Evolutionary conservation across 2,888 invertebrate genomes (phyloP).

Genomic region (Phaonia tiefii): DNA sequence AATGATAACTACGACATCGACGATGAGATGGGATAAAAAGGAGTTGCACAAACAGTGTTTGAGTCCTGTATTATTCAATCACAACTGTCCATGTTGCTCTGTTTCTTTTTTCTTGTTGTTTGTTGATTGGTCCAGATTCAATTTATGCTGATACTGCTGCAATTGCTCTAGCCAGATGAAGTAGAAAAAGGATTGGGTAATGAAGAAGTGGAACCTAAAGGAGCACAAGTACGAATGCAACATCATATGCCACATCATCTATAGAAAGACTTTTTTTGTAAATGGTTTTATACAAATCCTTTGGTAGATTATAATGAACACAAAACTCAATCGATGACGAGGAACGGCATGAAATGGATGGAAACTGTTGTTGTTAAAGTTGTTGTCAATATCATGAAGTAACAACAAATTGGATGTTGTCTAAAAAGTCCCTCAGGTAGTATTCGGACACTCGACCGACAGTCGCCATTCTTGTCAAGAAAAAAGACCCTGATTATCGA

Average conservation of each 20-base stretch:
- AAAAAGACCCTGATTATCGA: too few species aligned
- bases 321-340: neutral
- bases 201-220: slow-evolving; percentile 15
- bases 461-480: too few species aligned
- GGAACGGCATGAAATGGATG: too few species aligned
- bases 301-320: neutral
- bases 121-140: slow-evolving; percentile 41
- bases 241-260: too few species aligned
- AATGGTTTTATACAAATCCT: slow-evolving; percentile 41
- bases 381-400: too few species aligned
- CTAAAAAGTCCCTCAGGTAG: too few species aligned
- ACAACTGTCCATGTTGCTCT: neutral
- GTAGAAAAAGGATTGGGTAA: slow-evolving; percentile 15
- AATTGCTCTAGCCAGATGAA: slow-evolving; percentile 32
- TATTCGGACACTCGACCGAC: too few species aligned
- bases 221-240: too few species aligned
- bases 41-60: slow-evolving; percentile 11
- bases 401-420: too few species aligned
- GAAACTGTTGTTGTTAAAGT: too few species aligned
- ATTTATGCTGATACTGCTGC: slow-evolving; percentile 60
- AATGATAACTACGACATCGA: slow-evolving; percentile 37
- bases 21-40: slow-evolving; percentile 25
- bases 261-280: too few species aligned
- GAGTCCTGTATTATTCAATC: neutral
- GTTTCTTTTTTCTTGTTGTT: neutral